phyloP scores from a whole-genome alignment of 2,797 vertebrate species.

The Bryconaethiops microstoma region DNA sequence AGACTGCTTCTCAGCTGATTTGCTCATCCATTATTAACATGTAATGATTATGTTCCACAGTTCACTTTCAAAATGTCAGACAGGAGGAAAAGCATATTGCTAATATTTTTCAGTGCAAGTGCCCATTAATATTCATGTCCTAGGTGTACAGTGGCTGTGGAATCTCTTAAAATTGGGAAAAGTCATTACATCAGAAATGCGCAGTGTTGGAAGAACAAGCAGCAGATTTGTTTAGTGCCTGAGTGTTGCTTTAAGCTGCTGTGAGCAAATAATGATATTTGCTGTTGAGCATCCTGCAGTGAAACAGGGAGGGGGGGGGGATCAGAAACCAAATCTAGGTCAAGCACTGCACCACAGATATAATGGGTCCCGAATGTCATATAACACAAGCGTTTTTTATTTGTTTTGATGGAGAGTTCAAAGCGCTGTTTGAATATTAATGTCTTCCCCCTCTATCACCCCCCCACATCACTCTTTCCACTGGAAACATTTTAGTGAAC shows the following conservation, averaged over 20 bases:
- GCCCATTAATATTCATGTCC: constrained; percentile 37
- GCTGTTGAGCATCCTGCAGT: constrained; percentile 51
- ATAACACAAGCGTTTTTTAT: constrained; percentile 53
- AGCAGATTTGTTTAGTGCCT: constrained; percentile 52
- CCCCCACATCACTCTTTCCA: constrained; percentile 13
- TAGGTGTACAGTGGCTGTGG: constrained; percentile 17
- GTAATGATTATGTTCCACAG: constrained; percentile 43
- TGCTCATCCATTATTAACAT: constrained; percentile 54
- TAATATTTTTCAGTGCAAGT: constrained; percentile 45
- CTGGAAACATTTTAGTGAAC: constrained; percentile 54
- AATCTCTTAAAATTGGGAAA: constrained; percentile 44
- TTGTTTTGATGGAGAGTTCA: constrained; percentile 59
- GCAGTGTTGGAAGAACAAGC: constrained; percentile 24
- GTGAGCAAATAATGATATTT: constrained; percentile 57
- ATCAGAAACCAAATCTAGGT: constrained; percentile 62
- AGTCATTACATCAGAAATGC: constrained; percentile 47
- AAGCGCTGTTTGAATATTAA: constrained; percentile 58
- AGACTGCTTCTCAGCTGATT: constrained; percentile 48
- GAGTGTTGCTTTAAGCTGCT: constrained; percentile 49
- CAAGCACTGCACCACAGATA: constrained; percentile 53
- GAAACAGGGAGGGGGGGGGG: constrained; percentile 14
- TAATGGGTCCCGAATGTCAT: constrained; percentile 58
- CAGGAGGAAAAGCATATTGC: constrained; percentile 34
- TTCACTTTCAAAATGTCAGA: constrained; percentile 49
- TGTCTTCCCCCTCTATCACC: constrained; percentile 2